Conservation (phyloP, 2,888 invertebrate genomes). For the Frankliniella intonsa region DNA sequence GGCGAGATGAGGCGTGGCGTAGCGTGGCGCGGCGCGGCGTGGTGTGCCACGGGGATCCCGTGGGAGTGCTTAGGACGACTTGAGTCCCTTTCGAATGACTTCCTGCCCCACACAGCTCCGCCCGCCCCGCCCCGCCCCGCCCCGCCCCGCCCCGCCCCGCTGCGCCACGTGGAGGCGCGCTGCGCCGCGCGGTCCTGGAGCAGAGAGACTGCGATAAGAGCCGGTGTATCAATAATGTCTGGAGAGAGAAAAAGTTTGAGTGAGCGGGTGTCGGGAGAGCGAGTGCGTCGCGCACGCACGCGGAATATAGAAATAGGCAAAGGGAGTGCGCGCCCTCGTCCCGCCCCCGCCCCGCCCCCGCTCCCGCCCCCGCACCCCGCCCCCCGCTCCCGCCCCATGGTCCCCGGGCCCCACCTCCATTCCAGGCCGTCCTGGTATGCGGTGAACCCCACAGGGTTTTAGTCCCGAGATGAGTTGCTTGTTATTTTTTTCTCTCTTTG, state of each 20-base stretch:
- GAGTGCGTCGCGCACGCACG: neutral
- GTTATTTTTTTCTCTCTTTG: slow-evolving; percentile 22
- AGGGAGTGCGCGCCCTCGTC: neutral
- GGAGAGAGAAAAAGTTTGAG: no score
- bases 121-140: neutral
- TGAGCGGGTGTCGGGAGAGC: no score
- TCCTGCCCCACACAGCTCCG: neutral
- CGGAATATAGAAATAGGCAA: slow-evolving; percentile 14
- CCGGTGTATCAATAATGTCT: no score
- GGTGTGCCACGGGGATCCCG: neutral
- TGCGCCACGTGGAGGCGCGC: no score
- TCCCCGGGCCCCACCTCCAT: neutral
- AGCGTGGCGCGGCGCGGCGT: neutral
- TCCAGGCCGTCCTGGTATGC: neutral
- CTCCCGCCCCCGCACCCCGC: neutral
- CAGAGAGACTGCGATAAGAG: no score
- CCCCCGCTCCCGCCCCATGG: neutral
- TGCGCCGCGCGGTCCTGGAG: no score
- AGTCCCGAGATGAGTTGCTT: slow-evolving; percentile 21
- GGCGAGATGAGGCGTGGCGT: neutral
- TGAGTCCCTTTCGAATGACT: neutral
- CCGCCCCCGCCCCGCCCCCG: neutral
- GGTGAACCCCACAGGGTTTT: slow-evolving; percentile 26
- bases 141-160: no score
- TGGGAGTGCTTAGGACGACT: neutral